Conservation (phyloP, 2,888 invertebrate genomes). For the Eubasilissa splendida region DNA sequence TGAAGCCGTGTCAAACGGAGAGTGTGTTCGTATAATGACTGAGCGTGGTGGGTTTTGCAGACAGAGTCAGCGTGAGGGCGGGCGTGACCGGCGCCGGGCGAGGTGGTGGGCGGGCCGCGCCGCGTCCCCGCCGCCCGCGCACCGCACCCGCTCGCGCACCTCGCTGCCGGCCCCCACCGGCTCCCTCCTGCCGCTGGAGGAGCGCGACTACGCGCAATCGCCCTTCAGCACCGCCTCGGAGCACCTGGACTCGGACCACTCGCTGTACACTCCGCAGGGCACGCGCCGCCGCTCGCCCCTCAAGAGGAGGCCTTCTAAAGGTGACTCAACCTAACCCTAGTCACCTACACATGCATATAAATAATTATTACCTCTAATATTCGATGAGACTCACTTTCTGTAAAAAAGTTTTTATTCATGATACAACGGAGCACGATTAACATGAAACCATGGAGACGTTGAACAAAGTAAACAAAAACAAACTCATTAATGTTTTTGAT, state of each 20-base stretch:
- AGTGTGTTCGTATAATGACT: not conserved
- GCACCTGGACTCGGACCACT: conserved; percentile 70
- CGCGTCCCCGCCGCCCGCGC: conserved; percentile 69
- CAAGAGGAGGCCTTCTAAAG: conserved; percentile 1
- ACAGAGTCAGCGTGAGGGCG: conserved; percentile 75
- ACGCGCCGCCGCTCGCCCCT: conserved; percentile 56
- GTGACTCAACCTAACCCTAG: not conserved
- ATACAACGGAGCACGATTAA: no score
- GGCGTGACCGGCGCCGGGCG: conserved; percentile 72
- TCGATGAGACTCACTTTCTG: no score
- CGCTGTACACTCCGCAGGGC: conserved; percentile 66
- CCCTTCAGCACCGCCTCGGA: conserved; percentile 72
- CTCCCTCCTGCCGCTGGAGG: conserved; percentile 70
- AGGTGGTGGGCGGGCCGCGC: conserved; percentile 61
- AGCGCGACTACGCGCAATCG: conserved; percentile 71
- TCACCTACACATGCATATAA: not conserved
- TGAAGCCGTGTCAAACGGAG: no score
- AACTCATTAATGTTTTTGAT: no score
- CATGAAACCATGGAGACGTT: no score
- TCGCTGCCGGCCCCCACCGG: conserved; percentile 62
- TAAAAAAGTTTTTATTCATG: no score
- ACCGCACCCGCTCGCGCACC: conserved; percentile 68
- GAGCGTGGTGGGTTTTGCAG: conserved; percentile 61
- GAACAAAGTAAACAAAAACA: no score
- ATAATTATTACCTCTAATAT: no score